Conservation (phyloP, 2,797 vertebrate genomes). For the Mormyrus proboscirostris region DNA sequence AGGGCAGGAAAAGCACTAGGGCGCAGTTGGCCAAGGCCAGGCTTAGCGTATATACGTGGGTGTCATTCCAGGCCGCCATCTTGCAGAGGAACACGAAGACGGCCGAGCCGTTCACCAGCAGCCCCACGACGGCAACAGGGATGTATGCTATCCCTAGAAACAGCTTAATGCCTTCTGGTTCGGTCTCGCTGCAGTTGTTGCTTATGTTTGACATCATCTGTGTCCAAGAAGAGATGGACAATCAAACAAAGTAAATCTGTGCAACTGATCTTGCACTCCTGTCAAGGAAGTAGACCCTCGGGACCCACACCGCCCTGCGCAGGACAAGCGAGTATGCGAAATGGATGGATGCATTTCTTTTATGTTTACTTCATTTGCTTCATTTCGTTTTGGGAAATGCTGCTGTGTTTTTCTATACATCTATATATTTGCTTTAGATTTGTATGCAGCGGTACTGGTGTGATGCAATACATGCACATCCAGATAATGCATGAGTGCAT, state of each 20-base stretch:
- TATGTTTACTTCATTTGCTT: not conserved
- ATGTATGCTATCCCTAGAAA: slow-evolving; percentile 42
- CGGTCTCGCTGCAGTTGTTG: not conserved
- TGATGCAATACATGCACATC: not conserved
- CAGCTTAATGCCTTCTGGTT: rapidly evolving
- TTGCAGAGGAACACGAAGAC: slow-evolving; percentile 43
- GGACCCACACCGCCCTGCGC: not conserved
- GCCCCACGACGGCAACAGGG: slow-evolving; percentile 46
- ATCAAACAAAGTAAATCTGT: not conserved
- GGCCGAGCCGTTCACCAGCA: slow-evolving; percentile 47
- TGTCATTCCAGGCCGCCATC: slow-evolving; percentile 49
- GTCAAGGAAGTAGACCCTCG: not conserved
- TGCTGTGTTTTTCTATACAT: not conserved
- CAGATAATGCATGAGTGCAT: not conserved
- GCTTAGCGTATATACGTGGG: slow-evolving; percentile 61
- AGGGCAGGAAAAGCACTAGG: slow-evolving; percentile 66
- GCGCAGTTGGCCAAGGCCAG: slow-evolving; percentile 49
- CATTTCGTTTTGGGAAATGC: not conserved
- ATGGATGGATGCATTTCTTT: not conserved
- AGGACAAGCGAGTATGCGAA: not conserved
- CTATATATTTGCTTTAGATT: not conserved
- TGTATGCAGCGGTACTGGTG: not conserved
- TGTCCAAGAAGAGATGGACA: not conserved
- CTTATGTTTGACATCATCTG: slow-evolving; percentile 27
- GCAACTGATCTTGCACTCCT: not conserved